Evolutionary conservation across 2,888 invertebrate species (phyloP).

Genomic region (Hemithea aestivaria): DNA sequence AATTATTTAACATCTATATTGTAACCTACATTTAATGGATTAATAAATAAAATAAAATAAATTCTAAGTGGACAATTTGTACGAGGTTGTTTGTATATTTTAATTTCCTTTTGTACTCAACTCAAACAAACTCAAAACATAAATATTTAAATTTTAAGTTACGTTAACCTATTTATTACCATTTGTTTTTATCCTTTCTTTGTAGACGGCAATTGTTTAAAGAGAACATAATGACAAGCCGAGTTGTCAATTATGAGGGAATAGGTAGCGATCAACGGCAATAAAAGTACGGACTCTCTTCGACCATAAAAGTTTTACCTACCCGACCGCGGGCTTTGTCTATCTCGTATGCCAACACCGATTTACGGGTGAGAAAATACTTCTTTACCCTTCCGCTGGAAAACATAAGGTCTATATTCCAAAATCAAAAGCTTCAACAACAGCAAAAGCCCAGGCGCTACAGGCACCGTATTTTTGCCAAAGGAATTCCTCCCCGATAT

Average conservation of each 20-base stretch:
- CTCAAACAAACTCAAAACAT: no score
- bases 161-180: background rate
- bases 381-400: conserved; percentile 32
- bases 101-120: no score
- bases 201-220: conserved; percentile 57
- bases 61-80: no score
- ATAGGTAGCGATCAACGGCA: conserved; percentile 75
- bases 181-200: conserved; percentile 24
- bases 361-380: conserved; percentile 20
- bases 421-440: background rate
- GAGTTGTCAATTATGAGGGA: conserved; percentile 75
- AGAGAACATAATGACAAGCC: conserved; percentile 70
- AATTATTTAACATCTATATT: no score
- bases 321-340: conserved; percentile 64
- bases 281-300: conserved; percentile 73
- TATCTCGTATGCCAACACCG: conserved; percentile 42
- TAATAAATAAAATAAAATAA: no score
- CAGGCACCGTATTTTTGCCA: conserved; percentile 16
- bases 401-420: conserved; percentile 46
- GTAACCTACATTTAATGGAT: no score
- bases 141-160: no score
- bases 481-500: conserved; percentile 18
- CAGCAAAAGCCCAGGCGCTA: background rate
- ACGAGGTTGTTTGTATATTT: no score
- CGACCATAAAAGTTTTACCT: conserved; percentile 71